Conservation (phyloP, 2,113 vertebrate species). For the Riparia riparia region DNA sequence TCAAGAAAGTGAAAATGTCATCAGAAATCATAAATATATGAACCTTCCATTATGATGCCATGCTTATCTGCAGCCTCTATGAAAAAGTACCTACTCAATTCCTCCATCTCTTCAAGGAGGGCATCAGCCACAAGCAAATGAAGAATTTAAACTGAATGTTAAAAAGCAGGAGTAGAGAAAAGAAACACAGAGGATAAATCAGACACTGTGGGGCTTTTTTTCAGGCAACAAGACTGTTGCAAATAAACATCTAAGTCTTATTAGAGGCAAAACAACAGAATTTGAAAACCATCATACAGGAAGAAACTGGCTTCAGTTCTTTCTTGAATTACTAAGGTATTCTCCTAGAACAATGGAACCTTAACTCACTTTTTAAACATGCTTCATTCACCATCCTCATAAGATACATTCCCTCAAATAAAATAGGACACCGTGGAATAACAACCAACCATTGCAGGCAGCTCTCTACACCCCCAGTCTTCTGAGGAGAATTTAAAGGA, state of each 20-base stretch:
- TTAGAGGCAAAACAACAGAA: background rate
- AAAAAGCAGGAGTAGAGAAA: background rate
- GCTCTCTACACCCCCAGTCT: background rate
- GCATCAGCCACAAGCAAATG: background rate
- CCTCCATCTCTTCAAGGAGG: background rate
- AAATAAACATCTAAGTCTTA: background rate
- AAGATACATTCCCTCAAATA: background rate
- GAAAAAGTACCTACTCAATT: background rate
- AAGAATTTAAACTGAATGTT: background rate
- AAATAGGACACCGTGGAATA: background rate
- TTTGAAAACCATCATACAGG: background rate
- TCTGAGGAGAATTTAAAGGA: background rate
- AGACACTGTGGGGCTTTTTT: background rate
- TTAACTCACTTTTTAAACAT: background rate
- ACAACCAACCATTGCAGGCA: accelerated
- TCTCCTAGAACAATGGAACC: background rate
- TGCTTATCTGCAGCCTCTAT: background rate
- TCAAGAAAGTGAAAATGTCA: background rate
- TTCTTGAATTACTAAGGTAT: background rate
- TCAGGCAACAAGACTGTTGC: background rate
- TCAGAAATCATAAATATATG: background rate
- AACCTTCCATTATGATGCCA: background rate
- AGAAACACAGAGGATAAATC: background rate
- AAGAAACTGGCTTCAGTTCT: background rate
- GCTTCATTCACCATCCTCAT: background rate